phyloP scores from a whole-genome alignment of 1,140 invertebrate genomes.

The Cherax quadricarinatus region DNA sequence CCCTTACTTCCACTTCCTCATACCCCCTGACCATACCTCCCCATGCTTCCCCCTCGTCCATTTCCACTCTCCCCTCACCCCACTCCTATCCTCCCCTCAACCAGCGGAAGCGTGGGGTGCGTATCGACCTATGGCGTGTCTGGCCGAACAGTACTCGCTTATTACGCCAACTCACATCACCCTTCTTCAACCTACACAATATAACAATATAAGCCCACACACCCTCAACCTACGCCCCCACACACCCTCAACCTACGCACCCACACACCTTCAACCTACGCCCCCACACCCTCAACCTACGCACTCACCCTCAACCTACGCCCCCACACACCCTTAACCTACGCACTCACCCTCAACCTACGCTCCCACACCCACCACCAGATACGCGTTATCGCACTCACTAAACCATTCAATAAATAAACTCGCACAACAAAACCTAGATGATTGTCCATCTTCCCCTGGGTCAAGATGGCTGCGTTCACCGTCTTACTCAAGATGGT shows the following conservation, averaged over 20 bases:
- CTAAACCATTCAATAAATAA: no score
- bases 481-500: no score
- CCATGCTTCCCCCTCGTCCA: not conserved
- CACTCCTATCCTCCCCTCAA: not conserved
- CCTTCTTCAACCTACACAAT: not conserved
- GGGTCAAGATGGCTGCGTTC: no score
- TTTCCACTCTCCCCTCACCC: not conserved
- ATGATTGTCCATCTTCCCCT: no score
- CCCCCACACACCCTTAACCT: not conserved
- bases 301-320: not conserved
- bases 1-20: not conserved
- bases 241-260: not conserved
- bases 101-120: not conserved
- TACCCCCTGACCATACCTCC: not conserved
- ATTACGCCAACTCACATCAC: not conserved
- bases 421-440: no score
- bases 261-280: not conserved
- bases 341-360: not conserved
- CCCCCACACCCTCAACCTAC: not conserved
- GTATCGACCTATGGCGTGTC: not conserved
- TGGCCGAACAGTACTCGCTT: not conserved
- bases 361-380: not conserved
- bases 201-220: not conserved
- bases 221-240: not conserved
- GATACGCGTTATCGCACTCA: no score